These are phyloP conservation scores for Drosophila merina DNA, from an alignment of 2,888 invertebrate genomes.

Conservation along the genomic window DNA sequence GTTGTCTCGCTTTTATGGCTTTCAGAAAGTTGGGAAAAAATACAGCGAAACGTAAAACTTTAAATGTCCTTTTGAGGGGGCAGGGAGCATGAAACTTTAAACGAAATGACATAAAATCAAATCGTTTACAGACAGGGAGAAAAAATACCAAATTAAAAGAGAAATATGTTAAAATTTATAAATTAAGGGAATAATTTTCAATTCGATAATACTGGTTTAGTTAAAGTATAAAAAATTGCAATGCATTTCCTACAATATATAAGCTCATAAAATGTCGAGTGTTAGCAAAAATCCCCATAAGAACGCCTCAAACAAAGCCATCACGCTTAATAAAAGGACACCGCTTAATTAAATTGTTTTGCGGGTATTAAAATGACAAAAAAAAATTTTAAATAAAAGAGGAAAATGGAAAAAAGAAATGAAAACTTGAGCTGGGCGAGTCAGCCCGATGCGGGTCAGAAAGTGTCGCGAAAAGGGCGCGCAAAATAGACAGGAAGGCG, in stretches of 20 bases:
- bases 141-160: slow-evolving; percentile 51
- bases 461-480: slow-evolving; percentile 61
- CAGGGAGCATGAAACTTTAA: slow-evolving; percentile 61
- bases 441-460: slow-evolving; percentile 60
- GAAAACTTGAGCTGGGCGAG: slow-evolving; percentile 65
- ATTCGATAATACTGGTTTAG: too few relatives aligned
- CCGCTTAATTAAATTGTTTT: slow-evolving; percentile 78
- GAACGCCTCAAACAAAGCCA: slow-evolving; percentile 39
- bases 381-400: slow-evolving; percentile 40
- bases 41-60: slow-evolving; percentile 67
- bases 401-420: slow-evolving; percentile 42
- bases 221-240: too few relatives aligned
- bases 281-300: not conserved
- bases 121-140: slow-evolving; percentile 34
- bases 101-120: slow-evolving; percentile 72
- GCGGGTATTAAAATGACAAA: slow-evolving; percentile 77
- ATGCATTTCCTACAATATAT: too few relatives aligned
- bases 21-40: slow-evolving; percentile 61
- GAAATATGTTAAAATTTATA: slow-evolving; percentile 42
- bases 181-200: too few relatives aligned
- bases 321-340: slow-evolving; percentile 54
- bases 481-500: slow-evolving; percentile 36
- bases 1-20: slow-evolving; percentile 52
- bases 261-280: not conserved
- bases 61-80: slow-evolving; percentile 73